Base-by-base conservation (phyloP, 2,888 invertebrate species). In the Oegoconia quadripuncta region DNA sequence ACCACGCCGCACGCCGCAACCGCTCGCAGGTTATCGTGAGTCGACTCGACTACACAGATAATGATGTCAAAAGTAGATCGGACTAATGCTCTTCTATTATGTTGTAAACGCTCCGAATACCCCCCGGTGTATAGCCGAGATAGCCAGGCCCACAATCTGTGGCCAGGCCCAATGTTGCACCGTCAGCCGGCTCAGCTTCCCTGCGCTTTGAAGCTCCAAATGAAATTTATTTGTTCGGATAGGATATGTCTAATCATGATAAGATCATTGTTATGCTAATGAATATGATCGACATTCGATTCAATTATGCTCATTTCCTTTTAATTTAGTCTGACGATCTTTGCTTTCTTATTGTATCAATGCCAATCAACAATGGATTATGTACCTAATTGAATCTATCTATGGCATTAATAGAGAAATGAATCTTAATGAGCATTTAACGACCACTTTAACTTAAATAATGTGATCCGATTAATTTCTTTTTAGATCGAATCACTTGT, bases 21-120 rank as follows among this genome's bases (percentile, higher is more conserved):
- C 64, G 72, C 73, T 76, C 76, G 76, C 84, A 82, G 83, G 86
- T 86, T 86, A 86, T 86, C 86, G 86, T 79, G 67, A 78, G 69
- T 72, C 75, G 75, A 66, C 75, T 79, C n/a, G n/a, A n/a, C n/a
- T n/a, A n/a, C 73, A 75, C 76, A 84, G 84, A 87, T 87, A 87
- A 84, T 86, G 83, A 87, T 84, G 84, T 84, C 86, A 86, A 83
- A 87, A 84, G 84, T 82, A 84, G 86, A 84, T 84, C 79, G 79
- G 73, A 79, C 86, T 84, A 84, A 84, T 83, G 77, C 72, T 81
- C 78, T 74, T n/a, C 74, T 77, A 82, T 81, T 84, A 81, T 79
- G 76, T 79, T 82, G 75, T 82, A 77, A 82, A 82, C 68, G 74
- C 63, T 70, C 62, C 63, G 64, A 78, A 75, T 74, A 67, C 63